These are phyloP conservation scores for Drosophila sp. DNA, from an alignment of 1,140 invertebrate species.

Conservation along the genomic window DNA sequence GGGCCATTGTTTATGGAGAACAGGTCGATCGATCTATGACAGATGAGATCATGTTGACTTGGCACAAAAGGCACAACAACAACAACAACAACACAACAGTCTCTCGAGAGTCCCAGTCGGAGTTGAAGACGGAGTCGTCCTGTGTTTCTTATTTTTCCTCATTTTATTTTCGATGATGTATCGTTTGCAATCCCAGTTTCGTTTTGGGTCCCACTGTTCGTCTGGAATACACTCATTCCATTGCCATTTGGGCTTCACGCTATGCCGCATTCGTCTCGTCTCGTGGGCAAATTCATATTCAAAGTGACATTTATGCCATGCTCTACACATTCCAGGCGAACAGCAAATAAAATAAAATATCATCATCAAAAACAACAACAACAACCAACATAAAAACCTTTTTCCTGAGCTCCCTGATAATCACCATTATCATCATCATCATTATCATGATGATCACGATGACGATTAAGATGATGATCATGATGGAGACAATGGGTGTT, in stretches of 20 bases:
- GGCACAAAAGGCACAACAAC: slow-evolving; percentile 64
- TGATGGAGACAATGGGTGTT: slow-evolving; percentile 53
- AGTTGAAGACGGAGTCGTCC: slow-evolving; percentile 17
- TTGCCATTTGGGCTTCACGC: slow-evolving; percentile 66
- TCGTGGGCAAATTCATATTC: slow-evolving; percentile 68
- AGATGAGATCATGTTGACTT: slow-evolving; percentile 81
- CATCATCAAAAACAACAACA: slow-evolving; percentile 58
- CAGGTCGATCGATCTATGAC: slow-evolving; percentile 81
- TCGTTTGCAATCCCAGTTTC: slow-evolving; percentile 57
- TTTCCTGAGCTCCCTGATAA: slow-evolving; percentile 29
- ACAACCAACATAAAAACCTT: slow-evolving; percentile 30
- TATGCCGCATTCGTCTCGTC: slow-evolving; percentile 66
- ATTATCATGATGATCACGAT: slow-evolving; percentile 30
- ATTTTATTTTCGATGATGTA: slow-evolving; percentile 75
- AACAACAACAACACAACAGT: slow-evolving; percentile 15
- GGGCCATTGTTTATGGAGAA: slow-evolving; percentile 66
- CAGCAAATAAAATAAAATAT: slow-evolving; percentile 41
- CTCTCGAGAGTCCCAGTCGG: slow-evolving; percentile 25
- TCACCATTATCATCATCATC: slow-evolving; percentile 18
- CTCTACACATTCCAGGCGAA: slow-evolving; percentile 76
- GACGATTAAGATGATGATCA: slow-evolving; percentile 6
- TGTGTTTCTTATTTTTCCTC: slow-evolving; percentile 43
- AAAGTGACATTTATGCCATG: slow-evolving; percentile 80
- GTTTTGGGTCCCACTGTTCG: slow-evolving; percentile 33
- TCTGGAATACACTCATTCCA: slow-evolving; percentile 26